Evolutionary conservation across 2,113 vertebrate species (phyloP), one percentile per base, ranked within the genome.

Genomic region (Pimephales promelas): DNA sequence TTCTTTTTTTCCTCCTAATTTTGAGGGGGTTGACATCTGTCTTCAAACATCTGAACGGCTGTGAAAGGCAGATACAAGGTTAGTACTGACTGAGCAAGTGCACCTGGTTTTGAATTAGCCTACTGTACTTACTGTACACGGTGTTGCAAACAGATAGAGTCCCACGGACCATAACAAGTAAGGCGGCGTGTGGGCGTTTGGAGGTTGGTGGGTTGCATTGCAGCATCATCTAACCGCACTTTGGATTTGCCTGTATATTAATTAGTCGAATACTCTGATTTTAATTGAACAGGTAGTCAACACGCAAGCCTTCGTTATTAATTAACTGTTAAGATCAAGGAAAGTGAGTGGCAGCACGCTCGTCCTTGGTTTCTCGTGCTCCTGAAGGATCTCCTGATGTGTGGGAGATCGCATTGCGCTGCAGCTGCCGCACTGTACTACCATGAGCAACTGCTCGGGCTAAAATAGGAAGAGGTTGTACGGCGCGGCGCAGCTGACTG

Each of bases 401-500:
- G 81, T 81, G 83, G 87, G 87, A 68, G 79, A 92, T 93, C 90
- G 90, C 92, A 93, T 93, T 92, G 92, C 93, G 87, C 87, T 91
- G 93, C 93, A 93, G 92, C 93, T 93, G 93, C 92, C 89, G 89
- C 61, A 86, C 92, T 88, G 86, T 26, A 40, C 40, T 40, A 86
- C 87, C 82, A 78, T 56, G 83, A 92, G 84, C 93, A 92, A 92
- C 92, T 94, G 93, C 89, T 84, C 82, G 84, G 81, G 90, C 94
- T 94, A 95, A 92, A 95, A 95, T 94, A 94, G 93, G 94, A 94
- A 92, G 93, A 90, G 92, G 90, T 90, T 88, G 89, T 83, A 90
- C 91, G 90, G 92, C 92, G 89, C 92, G 90, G 92, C 93, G 89
- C 91, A 92, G 94, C 94, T 95, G 94, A 95, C 94, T 76, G 59